Evolutionary conservation across 2,113 vertebrate genomes (phyloP).

Genomic region (Hemiprocne comata): DNA sequence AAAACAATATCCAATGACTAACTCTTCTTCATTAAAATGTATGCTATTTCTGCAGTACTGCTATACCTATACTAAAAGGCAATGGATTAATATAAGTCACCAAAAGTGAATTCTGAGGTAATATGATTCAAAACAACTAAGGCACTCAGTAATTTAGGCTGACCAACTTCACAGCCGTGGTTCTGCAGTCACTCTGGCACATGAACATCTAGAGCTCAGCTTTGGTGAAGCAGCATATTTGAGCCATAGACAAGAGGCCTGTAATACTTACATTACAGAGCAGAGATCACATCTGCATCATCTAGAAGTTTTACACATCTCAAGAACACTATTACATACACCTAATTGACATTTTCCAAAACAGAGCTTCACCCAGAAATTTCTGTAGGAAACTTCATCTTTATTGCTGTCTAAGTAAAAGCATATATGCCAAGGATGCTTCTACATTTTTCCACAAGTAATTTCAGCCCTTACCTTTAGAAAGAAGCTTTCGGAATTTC

Average conservation of each 20-base stretch:
- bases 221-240: not conserved
- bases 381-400: not conserved
- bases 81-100: not conserved
- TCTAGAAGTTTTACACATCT: not conserved
- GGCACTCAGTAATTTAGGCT: not conserved
- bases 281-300: not conserved
- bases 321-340: not conserved
- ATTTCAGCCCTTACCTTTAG: slow-evolving; percentile 86
- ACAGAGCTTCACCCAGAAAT: not conserved
- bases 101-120: not conserved
- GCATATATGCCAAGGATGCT: not conserved
- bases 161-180: not conserved
- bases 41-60: not conserved
- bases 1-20: not conserved
- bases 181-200: not conserved
- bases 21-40: not conserved
- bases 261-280: not conserved
- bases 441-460: not conserved
- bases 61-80: not conserved
- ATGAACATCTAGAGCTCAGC: not conserved
- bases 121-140: not conserved
- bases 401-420: not conserved
- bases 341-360: not conserved
- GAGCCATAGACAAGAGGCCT: not conserved
- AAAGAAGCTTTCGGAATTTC: slow-evolving; percentile 95